Base-by-base conservation (phyloP, 2,888 invertebrate genomes). In the Eulithis prunata region DNA sequence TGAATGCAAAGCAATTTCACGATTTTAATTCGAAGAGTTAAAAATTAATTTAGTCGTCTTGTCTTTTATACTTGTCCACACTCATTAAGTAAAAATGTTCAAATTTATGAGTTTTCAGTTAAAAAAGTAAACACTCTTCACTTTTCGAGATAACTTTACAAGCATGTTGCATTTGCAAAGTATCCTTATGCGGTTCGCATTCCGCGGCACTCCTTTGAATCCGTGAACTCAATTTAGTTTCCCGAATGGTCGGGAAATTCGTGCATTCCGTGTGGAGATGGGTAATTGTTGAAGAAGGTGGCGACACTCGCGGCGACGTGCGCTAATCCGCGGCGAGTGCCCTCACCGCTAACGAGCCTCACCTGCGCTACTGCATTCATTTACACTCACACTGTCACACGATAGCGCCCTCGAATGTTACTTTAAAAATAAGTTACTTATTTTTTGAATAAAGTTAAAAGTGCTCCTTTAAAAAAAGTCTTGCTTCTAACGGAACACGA, bases 301-400 rank as follows among this genome's bases (percentile, higher is more conserved):
- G 41, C 41, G 41, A 8, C 21, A 11, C 41, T 51, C 13, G 55
- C 47, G 21, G 11, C 12, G 57, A 28, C 63, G 53, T 47, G 58
- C 64, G 57, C 58, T 58, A 46, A 54, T 54, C 47, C 43, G 32
- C 51, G 38, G 21, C 11, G 54, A 55, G 59, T 21, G 59, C 49
- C 49, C 64, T 47, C 32, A 14, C 21, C 2, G 51, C 59, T 58
- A 58, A 51, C 57, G 63, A 66, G 61, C 58, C 52, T 46, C 41
- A 46, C 57, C 21, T 55, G 49, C 32, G 53, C 54, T 68, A 54
- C 65, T 63, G 45, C 57, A 57, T 52, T 63, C 52, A 63, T 57
- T 54, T 63, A 60, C 57, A 54, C 62, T 54, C 61, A 60, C 57
- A 54, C 62, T 64, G 62, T 57, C 49, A 41, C 57, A 54, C 62